These are phyloP conservation scores for Sitodiplosis mosellana DNA, from an alignment of 1,140 invertebrate species.

Conservation along the genomic window DNA sequence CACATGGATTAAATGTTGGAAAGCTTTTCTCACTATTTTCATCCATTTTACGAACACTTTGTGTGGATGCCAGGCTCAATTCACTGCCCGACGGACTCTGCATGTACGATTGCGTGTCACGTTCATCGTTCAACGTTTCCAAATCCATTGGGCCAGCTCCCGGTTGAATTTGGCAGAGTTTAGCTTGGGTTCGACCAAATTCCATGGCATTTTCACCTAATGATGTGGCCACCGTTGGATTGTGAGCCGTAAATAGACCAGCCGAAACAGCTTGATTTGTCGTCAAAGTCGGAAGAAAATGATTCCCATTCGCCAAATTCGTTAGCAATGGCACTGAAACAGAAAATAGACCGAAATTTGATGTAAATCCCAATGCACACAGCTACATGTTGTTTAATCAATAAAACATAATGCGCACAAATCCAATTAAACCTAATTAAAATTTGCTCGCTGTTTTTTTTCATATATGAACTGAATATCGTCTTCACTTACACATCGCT, in stretches of 20 bases:
- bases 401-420: too few relatives aligned
- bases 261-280: not conserved
- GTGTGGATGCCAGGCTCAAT: not conserved
- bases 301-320: constrained; percentile 12
- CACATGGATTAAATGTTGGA: constrained; percentile 6
- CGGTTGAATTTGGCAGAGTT: constrained; percentile 13
- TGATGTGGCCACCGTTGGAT: constrained; percentile 26
- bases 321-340: constrained; percentile 18
- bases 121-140: constrained; percentile 3
- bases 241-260: not conserved
- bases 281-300: constrained; percentile 1
- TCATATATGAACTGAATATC: too few relatives aligned
- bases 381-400: too few relatives aligned
- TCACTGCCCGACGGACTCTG: not conserved
- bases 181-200: constrained; percentile 42
- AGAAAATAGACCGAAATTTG: constrained; percentile 1
- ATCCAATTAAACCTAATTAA: too few relatives aligned
- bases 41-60: not conserved
- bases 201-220: constrained; percentile 48
- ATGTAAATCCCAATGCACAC: too few relatives aligned
- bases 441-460: too few relatives aligned
- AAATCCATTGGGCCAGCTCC: constrained; percentile 4
- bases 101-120: not conserved
- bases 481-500: too few relatives aligned
- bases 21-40: not conserved